phyloP scores from a whole-genome alignment of 2,797 vertebrate species.

The Ceyx erithaca region DNA sequence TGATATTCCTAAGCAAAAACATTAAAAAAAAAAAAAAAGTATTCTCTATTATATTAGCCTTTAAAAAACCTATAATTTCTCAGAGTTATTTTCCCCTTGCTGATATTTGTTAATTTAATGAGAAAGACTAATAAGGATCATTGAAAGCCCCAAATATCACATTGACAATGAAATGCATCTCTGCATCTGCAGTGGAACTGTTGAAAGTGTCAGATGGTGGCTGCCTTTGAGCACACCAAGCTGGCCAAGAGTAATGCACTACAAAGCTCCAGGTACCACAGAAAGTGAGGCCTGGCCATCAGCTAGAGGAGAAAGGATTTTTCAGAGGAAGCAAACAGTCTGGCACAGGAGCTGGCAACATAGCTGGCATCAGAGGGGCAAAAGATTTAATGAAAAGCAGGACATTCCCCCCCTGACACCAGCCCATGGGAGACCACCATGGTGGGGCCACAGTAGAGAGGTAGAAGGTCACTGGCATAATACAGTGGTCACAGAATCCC shows the following conservation, averaged over 20 bases:
- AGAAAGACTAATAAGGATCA: slow-evolving; percentile 21
- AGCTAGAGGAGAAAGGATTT: not conserved
- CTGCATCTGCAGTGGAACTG: slow-evolving; percentile 1
- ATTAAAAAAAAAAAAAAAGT: not conserved
- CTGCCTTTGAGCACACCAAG: slow-evolving; percentile 48
- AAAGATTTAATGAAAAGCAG: not conserved
- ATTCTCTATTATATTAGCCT: slow-evolving; percentile 24
- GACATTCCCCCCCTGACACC: accelerated
- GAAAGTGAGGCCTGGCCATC: not conserved
- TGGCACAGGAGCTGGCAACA: not conserved
- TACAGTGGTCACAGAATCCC: not conserved
- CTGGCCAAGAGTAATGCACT: slow-evolving; percentile 3
- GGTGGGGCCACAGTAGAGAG: not conserved
- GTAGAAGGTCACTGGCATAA: not conserved
- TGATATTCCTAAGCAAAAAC: slow-evolving; percentile 50
- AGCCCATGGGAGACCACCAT: accelerated
- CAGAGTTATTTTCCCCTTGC: slow-evolving; percentile 16
- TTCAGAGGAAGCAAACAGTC: not conserved
- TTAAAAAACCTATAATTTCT: not conserved
- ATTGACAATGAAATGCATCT: not conserved
- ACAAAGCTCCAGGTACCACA: slow-evolving; percentile 36
- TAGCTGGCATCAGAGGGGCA: not conserved
- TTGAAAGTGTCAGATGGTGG: not conserved
- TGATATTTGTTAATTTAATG: slow-evolving; percentile 24
- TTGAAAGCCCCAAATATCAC: slow-evolving; percentile 38